These are phyloP conservation scores for Ispidina lecontei DNA, from an alignment of 2,797 vertebrate genomes.

Conservation along the genomic window DNA sequence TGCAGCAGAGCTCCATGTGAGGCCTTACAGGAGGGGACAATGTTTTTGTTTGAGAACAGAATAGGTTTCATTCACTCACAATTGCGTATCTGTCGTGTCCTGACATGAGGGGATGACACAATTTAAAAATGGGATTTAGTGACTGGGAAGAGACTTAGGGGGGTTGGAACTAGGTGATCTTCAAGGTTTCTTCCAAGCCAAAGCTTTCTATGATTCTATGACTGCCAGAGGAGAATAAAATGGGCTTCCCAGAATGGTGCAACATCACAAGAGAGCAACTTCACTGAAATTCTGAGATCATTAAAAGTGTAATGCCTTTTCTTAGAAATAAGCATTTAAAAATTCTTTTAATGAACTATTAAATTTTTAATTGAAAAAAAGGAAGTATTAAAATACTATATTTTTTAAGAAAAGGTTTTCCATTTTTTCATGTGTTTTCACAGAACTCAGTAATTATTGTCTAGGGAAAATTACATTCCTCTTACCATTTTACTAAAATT, in stretches of 20 bases:
- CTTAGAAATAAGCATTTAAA: background rate
- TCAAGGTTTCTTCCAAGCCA: too few relatives aligned
- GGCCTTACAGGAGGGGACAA: background rate
- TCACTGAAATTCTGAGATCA: background rate
- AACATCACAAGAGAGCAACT: background rate
- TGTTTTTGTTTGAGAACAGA: background rate
- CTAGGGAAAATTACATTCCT: background rate
- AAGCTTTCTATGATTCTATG: too few relatives aligned
- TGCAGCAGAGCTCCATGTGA: background rate
- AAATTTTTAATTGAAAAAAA: background rate
- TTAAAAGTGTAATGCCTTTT: background rate
- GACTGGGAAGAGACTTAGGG: too few relatives aligned
- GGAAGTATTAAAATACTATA: background rate
- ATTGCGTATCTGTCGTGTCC: background rate
- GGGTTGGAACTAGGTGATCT: too few relatives aligned
- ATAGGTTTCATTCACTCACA: background rate
- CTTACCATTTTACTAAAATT: constrained; percentile 9
- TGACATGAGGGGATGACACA: background rate
- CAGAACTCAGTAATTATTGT: background rate
- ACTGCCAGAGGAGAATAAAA: background rate
- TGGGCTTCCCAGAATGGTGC: background rate
- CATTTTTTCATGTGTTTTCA: background rate
- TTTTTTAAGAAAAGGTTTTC: background rate
- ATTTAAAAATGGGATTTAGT: background rate
- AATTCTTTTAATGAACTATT: background rate